Percentiles rank a stretch among this genome's conserved stretches.
phyloP scores from a whole-genome alignment of 2,888 invertebrate genomes.

The Odontocolon sp. region DNA sequence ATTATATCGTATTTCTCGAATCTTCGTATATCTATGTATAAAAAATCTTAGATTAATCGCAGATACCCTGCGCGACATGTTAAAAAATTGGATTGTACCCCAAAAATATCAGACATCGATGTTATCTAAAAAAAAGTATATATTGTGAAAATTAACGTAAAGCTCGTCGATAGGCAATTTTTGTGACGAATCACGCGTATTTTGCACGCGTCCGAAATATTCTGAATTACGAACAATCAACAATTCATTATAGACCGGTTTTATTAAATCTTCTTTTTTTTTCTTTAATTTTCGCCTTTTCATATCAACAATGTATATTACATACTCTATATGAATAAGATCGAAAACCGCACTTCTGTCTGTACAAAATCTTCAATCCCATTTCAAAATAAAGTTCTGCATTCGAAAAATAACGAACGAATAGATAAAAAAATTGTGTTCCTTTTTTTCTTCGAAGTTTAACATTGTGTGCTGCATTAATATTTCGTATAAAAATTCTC shows the following conservation, averaged over 20 bases:
- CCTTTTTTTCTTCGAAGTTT: slow-evolving; percentile 21
- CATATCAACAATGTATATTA: slow-evolving; percentile 49
- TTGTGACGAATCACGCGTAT: neutral
- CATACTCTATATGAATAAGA: slow-evolving; percentile 55
- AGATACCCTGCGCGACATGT: neutral
- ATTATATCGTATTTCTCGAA: neutral
- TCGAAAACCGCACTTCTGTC: slow-evolving; percentile 48
- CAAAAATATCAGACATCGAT: neutral
- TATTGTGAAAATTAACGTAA: neutral
- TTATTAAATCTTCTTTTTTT: slow-evolving; percentile 13
- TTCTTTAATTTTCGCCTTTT: slow-evolving; percentile 12
- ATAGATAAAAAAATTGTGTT: slow-evolving; percentile 10
- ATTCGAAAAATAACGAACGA: slow-evolving; percentile 1
- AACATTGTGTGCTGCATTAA: slow-evolving; percentile 20
- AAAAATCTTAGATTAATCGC: slow-evolving; percentile 1
- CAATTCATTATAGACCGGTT: slow-evolving; percentile 41
- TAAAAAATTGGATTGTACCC: neutral
- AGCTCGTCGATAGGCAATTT: slow-evolving; percentile 1
- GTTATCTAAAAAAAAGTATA: slow-evolving; percentile 15
- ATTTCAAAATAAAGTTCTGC: slow-evolving; percentile 13
- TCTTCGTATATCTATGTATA: neutral
- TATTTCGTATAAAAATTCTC: slow-evolving; percentile 42
- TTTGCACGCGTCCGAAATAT: neutral
- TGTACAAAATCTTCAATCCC: slow-evolving; percentile 45
- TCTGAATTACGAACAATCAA: slow-evolving; percentile 34